Evolutionary conservation across 2,113 vertebrate genomes (phyloP), one percentile per base, ranked within the genome.

Genomic region (Aegotheles bennettii): DNA sequence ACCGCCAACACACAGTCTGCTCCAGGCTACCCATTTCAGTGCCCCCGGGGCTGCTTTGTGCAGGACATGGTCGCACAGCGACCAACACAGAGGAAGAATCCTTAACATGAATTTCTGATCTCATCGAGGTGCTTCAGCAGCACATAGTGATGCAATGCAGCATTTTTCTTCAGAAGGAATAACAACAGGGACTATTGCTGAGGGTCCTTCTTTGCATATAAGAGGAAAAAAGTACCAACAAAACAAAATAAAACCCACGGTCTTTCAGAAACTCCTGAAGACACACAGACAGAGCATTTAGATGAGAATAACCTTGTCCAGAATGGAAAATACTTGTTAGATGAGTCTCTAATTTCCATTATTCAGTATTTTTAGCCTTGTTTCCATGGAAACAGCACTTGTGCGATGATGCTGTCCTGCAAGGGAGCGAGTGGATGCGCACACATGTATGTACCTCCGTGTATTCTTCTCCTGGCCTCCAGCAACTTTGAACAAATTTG

Each of bases 381-480:
- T 97, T 96, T 89, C 96, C 93, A 97, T 94, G 57, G 96, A 94
- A 97, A 97, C 96, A 71, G 68, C 43, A 87, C 86, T 96, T 87
- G 51, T 76, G 70, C 7, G 0, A 43, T 63, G 60, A 70, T 87
- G 80, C 64, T 81, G 77, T 91, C 93, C 94, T 87, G 86, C 51
- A 81, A 94, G 35, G 21, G 35, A 95, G 35, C 21, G 26, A 93
- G 59, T 17, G 14, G 35, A 84, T 91, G 48, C 47, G 74, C 19
- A 25, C 20, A 16, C 17, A 33, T 18, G 56, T 68, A 50, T 3
- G 14, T 43, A 36, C 43, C 43, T 84, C 47, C n/a, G 12, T 54
- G 26, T 20, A 40, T 67, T 80, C 68, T 45, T 73, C 47, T 57
- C 31, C 82, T 54, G 64, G 56, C 26, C 64, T 91, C n/a, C 51